Base-by-base conservation (phyloP, 1,140 invertebrate genomes). In the Temnothorax longispinosus region DNA sequence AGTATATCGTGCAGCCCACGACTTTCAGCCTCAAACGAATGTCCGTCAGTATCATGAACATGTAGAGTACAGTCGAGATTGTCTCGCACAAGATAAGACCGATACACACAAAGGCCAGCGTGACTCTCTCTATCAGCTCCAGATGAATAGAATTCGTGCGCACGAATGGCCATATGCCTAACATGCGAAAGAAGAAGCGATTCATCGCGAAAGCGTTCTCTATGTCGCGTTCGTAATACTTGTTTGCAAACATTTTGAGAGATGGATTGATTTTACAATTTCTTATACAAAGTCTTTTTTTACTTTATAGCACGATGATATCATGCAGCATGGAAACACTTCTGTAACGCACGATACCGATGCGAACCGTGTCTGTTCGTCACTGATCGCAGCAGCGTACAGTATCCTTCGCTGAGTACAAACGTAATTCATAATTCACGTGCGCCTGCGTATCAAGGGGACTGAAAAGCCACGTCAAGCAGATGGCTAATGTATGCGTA, bases 221-320 rank as follows among this genome's bases (percentile, higher is more conserved):
- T 35, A 80, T 41, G 15, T 80, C 77, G n/a, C 41, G 27, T 3
- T 78, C 50, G 27, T 86, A 78, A 67, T 78, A 54, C n/a, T 58
- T 78, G 47, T 86, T 86, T 13, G 15, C 71, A 10, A 75, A 50
- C 54, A 60, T 85, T 3, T 38, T 52, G 41, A 35, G 2, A 13
- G 2, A 10, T 2, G 11, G 18, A 62, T 77, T 47, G 21, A 27
- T 47, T 64, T 21, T 64, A 77, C 21, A 64, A 44, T 44, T 44
- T 75, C 18, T 27, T n/a, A 35, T 15, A 60, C 13, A 8, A 7
- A 27, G 3, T 44, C 8, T 44, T 35, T 44, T 35, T 21, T 21
- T 15, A 44, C 8, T 76, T 44, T 21, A 13, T 18, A 32, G 27
- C 27, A 27, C 27, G 27, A 27, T 27, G 27, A 11, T n/a, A 3